Conservation (phyloP, 2,113 vertebrate species). For the Notechis scutatus region DNA sequence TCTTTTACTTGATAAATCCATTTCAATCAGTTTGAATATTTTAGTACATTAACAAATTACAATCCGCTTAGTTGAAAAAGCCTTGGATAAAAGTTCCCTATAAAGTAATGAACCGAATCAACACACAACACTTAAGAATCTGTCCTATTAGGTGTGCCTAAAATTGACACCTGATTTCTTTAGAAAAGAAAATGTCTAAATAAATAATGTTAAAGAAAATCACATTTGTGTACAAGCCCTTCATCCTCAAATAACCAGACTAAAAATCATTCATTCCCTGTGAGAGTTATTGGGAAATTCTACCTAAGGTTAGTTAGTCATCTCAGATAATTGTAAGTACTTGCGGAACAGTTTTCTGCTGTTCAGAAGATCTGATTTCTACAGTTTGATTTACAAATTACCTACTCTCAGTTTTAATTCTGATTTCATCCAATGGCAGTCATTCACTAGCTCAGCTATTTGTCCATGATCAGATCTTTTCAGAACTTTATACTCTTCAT, state of each 20-base stretch:
- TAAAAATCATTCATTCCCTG: background rate
- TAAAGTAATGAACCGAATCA: background rate
- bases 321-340: background rate
- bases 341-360: constrained; percentile 4
- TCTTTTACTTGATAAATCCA: background rate
- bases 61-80: background rate
- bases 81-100: background rate
- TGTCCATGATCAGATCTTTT: background rate
- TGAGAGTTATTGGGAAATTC: accelerated
- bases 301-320: constrained; percentile 1
- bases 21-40: background rate
- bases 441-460: background rate
- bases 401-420: background rate
- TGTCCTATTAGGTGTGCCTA: background rate
- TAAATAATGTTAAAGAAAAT: background rate
- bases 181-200: background rate
- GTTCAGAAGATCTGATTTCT: background rate
- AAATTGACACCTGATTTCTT: background rate
- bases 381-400: constrained; percentile 11
- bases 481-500: background rate
- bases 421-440: constrained; percentile 38
- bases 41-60: background rate
- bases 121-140: background rate
- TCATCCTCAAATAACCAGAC: background rate
- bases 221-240: background rate